Evolutionary conservation across 1,140 invertebrate genomes (phyloP).

Genomic region (Cyclina sinensis): DNA sequence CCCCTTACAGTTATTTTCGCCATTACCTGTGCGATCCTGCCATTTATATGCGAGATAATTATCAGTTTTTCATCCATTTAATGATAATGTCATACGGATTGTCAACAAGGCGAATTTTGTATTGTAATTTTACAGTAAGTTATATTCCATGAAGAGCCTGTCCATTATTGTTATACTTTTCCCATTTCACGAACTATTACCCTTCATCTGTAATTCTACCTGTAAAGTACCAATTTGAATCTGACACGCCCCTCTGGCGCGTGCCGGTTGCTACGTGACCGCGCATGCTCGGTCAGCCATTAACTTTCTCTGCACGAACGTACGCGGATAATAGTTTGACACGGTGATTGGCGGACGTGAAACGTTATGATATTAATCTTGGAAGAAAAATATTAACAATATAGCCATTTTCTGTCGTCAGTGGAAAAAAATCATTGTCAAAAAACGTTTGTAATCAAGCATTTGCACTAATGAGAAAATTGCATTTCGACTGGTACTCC

Average conservation of each 20-base stretch:
- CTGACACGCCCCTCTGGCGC: conserved; percentile 57
- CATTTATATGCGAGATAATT: conserved; percentile 30
- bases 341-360: conserved; percentile 48
- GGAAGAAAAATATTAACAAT: conserved; percentile 34
- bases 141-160: conserved; percentile 1
- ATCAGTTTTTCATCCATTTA: neutral
- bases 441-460: conserved; percentile 6
- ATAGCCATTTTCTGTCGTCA: conserved; percentile 17
- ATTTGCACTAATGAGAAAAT: conserved; percentile 22
- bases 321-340: conserved; percentile 50
- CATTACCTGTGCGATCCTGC: conserved; percentile 2
- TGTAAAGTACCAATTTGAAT: conserved; percentile 49
- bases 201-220: conserved; percentile 52
- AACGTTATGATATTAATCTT: conserved; percentile 55
- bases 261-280: conserved; percentile 64
- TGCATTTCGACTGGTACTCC: neutral
- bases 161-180: conserved; percentile 52
- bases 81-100: conserved; percentile 5
- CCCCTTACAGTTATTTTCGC: neutral
- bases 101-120: conserved; percentile 13
- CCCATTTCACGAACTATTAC: conserved; percentile 68
- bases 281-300: conserved; percentile 66
- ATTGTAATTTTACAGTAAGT: conserved; percentile 23
- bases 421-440: neutral
- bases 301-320: conserved; percentile 54